Evolutionary conservation across 23 tunicate species (phyloP), one percentile per base, ranked within the genome.

Genomic region (Botrylloides violaceus): DNA sequence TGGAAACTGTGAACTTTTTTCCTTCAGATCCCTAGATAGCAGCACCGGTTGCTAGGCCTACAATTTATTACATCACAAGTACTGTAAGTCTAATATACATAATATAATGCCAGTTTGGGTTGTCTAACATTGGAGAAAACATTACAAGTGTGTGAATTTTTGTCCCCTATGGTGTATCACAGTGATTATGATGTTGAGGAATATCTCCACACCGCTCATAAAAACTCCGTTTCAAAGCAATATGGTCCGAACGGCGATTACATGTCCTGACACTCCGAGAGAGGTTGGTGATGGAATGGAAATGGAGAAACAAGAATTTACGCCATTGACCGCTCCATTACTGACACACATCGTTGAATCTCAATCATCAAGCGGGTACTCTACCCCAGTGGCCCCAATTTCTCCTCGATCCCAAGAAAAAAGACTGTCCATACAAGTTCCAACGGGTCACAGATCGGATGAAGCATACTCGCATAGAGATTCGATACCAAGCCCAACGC

Each of bases 271-370:
- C 35, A 36, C 49, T 2, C 95, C 82, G 0, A 59, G 95, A 43
- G 86, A 80, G 36, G 95, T 76, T 32, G 95, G 95, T 24, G 95
- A 87, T 80, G 95, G 95, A 36, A 87, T 80, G 86, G 95, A 87
- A 62, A 66, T 80, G 21, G 61, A 60, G 20, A 61, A 39, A 2
- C 23, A 53, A 19, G 57, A 23, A 37, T 43, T 43, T 15, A 18
- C 21, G 9, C 74, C 74, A 19, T 31, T 21, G 19, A 15, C 34
- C 20, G 39, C 38, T 6, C 35, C 70, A 31, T 3, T 4, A 23
- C n/a, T n/a, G n/a, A n/a, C n/a, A n/a, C 53, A 15, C 15, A 43
- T 43, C 53, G 53, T 43, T 15, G 32, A 60, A 60, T 68, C 74
- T 4, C 36, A 23, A 19, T 5, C 58, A 35, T 68, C 74, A n/a